Conservation (phyloP, 1,140 invertebrate genomes). For the Saccostrea glomerata region DNA sequence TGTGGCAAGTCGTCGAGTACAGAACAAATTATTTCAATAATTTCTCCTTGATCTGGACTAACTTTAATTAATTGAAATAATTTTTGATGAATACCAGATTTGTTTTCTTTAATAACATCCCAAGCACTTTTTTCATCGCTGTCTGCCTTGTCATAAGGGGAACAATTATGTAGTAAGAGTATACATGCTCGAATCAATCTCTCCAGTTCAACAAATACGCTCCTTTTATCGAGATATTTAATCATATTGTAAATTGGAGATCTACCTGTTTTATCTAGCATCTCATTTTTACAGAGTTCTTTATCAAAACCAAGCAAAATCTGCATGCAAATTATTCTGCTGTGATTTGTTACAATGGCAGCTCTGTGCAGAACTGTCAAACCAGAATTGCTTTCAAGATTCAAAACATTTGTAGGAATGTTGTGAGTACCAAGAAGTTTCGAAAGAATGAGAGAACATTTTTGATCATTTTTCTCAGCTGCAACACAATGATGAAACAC, state of each 20-base stretch:
- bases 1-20: neutral
- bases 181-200: neutral
- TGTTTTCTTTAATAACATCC: neutral
- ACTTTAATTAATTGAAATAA: neutral
- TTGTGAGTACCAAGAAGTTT: neutral
- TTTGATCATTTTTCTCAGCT: neutral
- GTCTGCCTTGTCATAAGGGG: neutral
- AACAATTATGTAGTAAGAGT: neutral
- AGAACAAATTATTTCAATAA: neutral
- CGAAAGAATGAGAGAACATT: neutral
- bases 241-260: neutral
- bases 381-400: neutral
- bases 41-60: neutral
- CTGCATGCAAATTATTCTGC: neutral
- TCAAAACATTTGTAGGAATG: neutral
- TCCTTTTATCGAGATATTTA: neutral
- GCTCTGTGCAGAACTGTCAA: neutral
- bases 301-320: conserved; percentile 13
- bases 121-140: neutral
- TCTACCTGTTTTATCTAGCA: neutral
- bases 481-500: neutral
- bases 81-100: neutral
- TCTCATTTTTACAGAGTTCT: neutral
- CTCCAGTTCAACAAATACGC: neutral
- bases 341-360: neutral